Percentiles rank a stretch among this genome's conserved stretches.
Conservation (phyloP, 2,113 vertebrate species). For the Lynx canadensis region DNA sequence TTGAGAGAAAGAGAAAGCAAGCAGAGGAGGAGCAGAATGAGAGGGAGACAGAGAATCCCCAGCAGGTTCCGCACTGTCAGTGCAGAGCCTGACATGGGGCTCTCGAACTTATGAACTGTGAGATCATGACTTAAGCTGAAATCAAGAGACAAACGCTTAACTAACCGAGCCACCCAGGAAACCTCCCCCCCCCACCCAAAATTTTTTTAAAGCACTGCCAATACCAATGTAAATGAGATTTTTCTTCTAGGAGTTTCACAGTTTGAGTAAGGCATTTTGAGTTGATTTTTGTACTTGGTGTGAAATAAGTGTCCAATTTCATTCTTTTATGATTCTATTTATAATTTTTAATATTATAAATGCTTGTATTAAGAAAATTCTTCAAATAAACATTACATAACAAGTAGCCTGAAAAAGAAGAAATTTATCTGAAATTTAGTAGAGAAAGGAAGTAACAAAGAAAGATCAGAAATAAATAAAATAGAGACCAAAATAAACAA, state of each 20-base stretch:
- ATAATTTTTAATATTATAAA: background rate
- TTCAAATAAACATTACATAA: background rate
- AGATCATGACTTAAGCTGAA: no score
- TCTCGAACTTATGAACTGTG: no score
- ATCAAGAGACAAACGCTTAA: no score
- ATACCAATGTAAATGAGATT: background rate
- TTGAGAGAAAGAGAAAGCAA: no score
- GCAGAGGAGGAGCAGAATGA: no score
- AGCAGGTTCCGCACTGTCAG: no score
- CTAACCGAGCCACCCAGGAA: no score
- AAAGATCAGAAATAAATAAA: background rate
- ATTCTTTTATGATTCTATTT: background rate
- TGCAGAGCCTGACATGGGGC: no score
- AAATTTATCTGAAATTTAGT: background rate
- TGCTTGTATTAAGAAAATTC: background rate
- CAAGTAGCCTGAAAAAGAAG: background rate
- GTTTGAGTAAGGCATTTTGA: background rate
- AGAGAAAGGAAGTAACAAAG: background rate
- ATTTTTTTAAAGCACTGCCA: background rate
- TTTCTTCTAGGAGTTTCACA: background rate
- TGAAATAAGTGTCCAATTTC: background rate
- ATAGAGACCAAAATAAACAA: background rate
- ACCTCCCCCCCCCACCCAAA: background rate
- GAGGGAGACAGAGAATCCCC: no score
- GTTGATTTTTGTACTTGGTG: background rate